phyloP scores from a whole-genome alignment of 2,113 vertebrate species.

The Phaetusa simplex region DNA sequence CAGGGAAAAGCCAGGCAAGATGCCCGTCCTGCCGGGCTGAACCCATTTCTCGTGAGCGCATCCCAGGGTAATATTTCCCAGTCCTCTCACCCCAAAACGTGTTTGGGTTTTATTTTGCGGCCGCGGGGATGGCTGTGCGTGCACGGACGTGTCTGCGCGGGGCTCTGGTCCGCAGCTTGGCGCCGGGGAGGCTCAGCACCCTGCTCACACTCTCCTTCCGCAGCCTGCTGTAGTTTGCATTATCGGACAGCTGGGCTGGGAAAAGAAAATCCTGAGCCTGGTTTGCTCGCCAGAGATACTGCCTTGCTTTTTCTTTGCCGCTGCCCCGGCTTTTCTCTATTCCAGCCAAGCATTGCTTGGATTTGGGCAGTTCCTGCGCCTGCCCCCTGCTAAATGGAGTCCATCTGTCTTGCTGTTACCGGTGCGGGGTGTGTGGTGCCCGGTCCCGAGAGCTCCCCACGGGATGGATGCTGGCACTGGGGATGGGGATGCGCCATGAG shows the following conservation, averaged over 20 bases:
- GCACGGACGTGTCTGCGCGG: not conserved
- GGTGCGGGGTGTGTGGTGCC: not conserved
- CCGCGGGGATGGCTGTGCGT: not conserved
- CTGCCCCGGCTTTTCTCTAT: not conserved
- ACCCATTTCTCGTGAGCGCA: not conserved
- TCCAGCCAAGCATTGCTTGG: not conserved
- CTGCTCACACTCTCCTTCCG: not conserved
- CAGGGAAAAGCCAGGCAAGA: not conserved
- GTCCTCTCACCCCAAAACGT: not conserved
- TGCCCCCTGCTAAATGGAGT: not conserved
- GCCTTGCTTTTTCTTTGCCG: not conserved
- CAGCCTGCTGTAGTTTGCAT: not conserved
- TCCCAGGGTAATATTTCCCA: not conserved
- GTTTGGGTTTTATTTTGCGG: not conserved
- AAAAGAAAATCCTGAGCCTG: not conserved
- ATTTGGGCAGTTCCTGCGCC: not conserved
- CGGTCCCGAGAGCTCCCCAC: fast-evolving
- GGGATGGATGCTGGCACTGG: not conserved
- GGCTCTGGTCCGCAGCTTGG: not conserved
- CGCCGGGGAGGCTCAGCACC: not conserved
- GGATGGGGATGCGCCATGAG: fast-evolving
- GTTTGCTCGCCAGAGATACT: not conserved
- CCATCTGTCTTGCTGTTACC: not conserved
- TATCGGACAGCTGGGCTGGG: not conserved
- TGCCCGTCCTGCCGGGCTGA: not conserved